These are phyloP conservation scores for Spodoptera litura DNA, from an alignment of 1,140 invertebrate genomes.

Conservation along the genomic window DNA sequence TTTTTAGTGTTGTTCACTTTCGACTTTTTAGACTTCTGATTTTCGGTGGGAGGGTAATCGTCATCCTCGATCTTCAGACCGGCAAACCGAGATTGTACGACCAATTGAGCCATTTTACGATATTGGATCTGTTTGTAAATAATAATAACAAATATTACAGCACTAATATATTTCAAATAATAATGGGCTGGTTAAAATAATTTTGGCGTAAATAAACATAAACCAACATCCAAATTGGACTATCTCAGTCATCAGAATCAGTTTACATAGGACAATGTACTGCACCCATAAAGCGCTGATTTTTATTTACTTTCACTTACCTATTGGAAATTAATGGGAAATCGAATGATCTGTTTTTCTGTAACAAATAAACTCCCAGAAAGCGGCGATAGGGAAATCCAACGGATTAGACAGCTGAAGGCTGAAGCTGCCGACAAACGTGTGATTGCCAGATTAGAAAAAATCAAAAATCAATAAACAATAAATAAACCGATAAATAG, in stretches of 20 bases:
- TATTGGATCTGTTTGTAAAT: conserved; percentile 27
- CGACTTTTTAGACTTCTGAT: conserved; percentile 76
- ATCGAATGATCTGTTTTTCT: not conserved
- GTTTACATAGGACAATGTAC: too few species aligned
- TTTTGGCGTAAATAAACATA: too few species aligned
- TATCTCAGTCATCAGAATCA: not conserved
- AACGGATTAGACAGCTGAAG: conserved; percentile 37
- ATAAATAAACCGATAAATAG: conserved; percentile 4
- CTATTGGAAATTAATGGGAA: conserved; percentile 25
- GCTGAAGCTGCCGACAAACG: not conserved
- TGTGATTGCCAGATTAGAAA: conserved; percentile 12
- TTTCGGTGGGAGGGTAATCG: conserved; percentile 75
- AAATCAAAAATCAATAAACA: conserved; percentile 8
- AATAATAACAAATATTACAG: not conserved
- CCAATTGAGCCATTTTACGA: conserved; percentile 82
- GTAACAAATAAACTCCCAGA: conserved; percentile 18
- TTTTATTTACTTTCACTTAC: not conserved
- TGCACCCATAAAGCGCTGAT: not conserved
- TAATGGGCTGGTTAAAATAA: not conserved
- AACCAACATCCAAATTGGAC: not conserved
- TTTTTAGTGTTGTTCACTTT: conserved; percentile 69
- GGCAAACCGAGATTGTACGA: conserved; percentile 88
- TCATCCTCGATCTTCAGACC: conserved; percentile 88
- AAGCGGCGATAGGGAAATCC: conserved; percentile 21
- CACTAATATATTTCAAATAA: not conserved